Evolutionary conservation across 1,140 invertebrate genomes (phyloP).

Genomic region (Araneus ventricosus): DNA sequence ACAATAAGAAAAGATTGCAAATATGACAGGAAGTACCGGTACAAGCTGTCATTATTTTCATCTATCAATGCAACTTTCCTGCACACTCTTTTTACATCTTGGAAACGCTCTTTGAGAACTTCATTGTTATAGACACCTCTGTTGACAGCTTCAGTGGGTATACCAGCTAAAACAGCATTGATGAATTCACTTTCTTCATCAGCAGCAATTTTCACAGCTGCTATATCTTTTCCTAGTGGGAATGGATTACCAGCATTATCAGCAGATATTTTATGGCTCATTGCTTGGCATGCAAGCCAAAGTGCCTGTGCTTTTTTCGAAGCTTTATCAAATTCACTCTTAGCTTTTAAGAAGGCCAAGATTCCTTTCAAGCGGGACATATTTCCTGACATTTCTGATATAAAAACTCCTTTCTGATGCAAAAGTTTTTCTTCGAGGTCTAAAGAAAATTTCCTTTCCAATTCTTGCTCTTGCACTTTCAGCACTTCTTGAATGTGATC

Average conservation of each 20-base stretch:
- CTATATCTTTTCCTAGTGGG: constrained; percentile 88
- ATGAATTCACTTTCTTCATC: constrained; percentile 81
- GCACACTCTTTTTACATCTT: constrained; percentile 82
- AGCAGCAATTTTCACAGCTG: constrained; percentile 85
- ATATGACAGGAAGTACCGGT: constrained; percentile 92
- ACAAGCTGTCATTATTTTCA: constrained; percentile 84
- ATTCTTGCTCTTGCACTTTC: constrained; percentile 86
- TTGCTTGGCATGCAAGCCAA: constrained; percentile 94
- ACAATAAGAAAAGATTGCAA: constrained; percentile 85
- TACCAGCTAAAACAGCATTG: constrained; percentile 80
- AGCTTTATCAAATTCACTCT: constrained; percentile 89
- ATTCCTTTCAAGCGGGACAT: constrained; percentile 92
- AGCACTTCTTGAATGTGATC: constrained; percentile 89
- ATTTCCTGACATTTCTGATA: constrained; percentile 89
- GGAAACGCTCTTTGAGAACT: constrained; percentile 89
- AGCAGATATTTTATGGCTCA: constrained; percentile 81
- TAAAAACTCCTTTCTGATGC: constrained; percentile 85
- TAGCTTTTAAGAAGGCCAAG: constrained; percentile 90
- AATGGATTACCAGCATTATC: constrained; percentile 81
- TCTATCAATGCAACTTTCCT: constrained; percentile 90
- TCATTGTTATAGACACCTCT: constrained; percentile 93
- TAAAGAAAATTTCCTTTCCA: constrained; percentile 84
- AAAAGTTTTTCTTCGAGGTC: constrained; percentile 86
- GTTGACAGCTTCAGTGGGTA: constrained; percentile 87
- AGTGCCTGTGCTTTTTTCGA: constrained; percentile 91